phyloP scores from a whole-genome alignment of 2,797 vertebrate genomes.

The Siniperca obscura region DNA sequence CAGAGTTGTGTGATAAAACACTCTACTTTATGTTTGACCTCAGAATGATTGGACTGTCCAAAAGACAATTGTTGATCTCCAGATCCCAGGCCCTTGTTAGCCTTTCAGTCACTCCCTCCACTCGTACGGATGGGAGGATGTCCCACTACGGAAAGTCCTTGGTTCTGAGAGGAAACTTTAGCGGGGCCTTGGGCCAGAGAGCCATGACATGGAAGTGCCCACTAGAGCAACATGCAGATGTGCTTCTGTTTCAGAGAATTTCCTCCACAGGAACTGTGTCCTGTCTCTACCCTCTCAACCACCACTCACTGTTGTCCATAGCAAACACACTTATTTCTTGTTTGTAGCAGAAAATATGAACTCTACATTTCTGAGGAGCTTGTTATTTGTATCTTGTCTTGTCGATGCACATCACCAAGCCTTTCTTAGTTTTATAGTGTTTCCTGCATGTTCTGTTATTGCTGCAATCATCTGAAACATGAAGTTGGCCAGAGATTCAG shows the following conservation, averaged over 20 bases:
- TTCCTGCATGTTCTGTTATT: slow-evolving; percentile 8
- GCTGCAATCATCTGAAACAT: slow-evolving; percentile 22
- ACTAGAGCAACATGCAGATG: slow-evolving; percentile 76
- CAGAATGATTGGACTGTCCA: slow-evolving; percentile 29
- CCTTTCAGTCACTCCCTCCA: slow-evolving; percentile 56
- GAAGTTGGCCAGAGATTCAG: slow-evolving; percentile 13
- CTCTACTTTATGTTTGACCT: slow-evolving; percentile 52
- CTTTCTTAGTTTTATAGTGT: neutral
- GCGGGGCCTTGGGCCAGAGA: slow-evolving; percentile 64
- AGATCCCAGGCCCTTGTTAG: slow-evolving; percentile 41
- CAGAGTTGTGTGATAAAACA: slow-evolving; percentile 3
- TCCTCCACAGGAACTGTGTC: slow-evolving; percentile 80
- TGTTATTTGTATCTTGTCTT: slow-evolving; percentile 10
- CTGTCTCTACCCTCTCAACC: slow-evolving; percentile 67
- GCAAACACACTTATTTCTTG: slow-evolving; percentile 4
- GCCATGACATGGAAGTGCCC: slow-evolving; percentile 80
- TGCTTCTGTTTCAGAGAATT: slow-evolving; percentile 82
- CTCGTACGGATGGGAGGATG: slow-evolving; percentile 77
- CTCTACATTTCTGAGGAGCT: slow-evolving; percentile 16
- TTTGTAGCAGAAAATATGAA: slow-evolving; percentile 1
- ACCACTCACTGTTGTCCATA: slow-evolving; percentile 54
- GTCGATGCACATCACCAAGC: neutral
- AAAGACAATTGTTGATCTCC: slow-evolving; percentile 45
- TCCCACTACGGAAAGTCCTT: slow-evolving; percentile 83
- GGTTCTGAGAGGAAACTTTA: slow-evolving; percentile 82